Evolutionary conservation across 2,113 vertebrate species (phyloP).

Genomic region (Lophura nycthemera): DNA sequence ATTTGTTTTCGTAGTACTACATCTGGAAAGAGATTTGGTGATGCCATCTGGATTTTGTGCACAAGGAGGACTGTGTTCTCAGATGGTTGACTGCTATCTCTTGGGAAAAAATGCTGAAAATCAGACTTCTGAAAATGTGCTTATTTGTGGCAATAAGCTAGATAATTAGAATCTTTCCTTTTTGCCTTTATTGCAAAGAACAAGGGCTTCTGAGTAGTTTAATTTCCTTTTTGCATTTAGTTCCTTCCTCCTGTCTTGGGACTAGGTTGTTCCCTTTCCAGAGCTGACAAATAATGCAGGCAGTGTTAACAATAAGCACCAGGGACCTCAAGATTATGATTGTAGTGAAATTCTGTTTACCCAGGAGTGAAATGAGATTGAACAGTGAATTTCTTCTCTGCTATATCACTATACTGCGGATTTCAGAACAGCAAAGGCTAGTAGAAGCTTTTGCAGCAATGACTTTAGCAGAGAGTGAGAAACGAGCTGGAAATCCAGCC

Average conservation of each 20-base stretch:
- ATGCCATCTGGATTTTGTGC: neutral
- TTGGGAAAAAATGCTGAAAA: neutral
- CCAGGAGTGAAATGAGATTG: neutral
- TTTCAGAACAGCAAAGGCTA: neutral
- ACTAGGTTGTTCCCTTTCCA: neutral
- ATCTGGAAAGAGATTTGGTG: neutral
- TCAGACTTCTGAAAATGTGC: neutral
- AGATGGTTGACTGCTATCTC: neutral
- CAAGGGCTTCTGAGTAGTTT: neutral
- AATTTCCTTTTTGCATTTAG: neutral
- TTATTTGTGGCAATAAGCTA: neutral
- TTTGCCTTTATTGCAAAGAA: neutral
- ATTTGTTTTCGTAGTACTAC: neutral
- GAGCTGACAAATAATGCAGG: constrained; percentile 5
- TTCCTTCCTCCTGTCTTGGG: constrained; percentile 16
- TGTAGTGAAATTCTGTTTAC: neutral
- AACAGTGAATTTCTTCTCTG: neutral
- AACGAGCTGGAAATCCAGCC: neutral
- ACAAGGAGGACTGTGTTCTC: neutral
- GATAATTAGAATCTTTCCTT: neutral
- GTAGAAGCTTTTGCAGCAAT: neutral
- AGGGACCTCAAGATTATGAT: neutral
- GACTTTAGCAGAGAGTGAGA: neutral
- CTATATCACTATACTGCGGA: neutral
- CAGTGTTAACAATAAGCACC: neutral